phyloP scores from a whole-genome alignment of 2,888 invertebrate genomes.

The Incurvaria masculella region DNA sequence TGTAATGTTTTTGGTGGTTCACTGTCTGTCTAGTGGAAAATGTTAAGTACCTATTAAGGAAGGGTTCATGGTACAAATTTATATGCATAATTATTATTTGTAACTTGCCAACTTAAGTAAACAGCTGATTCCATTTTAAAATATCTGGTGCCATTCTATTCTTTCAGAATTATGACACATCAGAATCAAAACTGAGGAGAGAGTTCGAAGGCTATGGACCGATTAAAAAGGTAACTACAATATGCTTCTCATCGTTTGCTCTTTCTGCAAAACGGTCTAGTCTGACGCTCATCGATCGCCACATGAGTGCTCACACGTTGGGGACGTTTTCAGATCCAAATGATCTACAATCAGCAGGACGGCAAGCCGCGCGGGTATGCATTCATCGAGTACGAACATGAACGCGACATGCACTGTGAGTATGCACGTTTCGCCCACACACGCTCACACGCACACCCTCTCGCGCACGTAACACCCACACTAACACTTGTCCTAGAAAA shows the following conservation, averaged over 20 bases:
- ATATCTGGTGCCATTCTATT: too few species aligned
- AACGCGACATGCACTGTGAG: slow-evolving; percentile 99
- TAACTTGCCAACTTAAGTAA: too few species aligned
- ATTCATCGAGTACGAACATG: slow-evolving; percentile 99
- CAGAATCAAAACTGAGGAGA: slow-evolving; percentile 93
- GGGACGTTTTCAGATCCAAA: slow-evolving; percentile 83
- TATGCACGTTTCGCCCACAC: slow-evolving; percentile 28
- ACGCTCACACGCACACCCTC: neutral
- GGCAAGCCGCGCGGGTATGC: slow-evolving; percentile 98
- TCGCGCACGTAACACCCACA: neutral
- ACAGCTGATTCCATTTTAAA: too few species aligned
- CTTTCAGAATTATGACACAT: slow-evolving; percentile 97
- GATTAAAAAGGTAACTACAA: slow-evolving; percentile 81
- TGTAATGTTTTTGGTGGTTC: too few species aligned
- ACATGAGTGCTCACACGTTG: too few species aligned
- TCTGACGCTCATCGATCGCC: too few species aligned
- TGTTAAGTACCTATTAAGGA: too few species aligned
- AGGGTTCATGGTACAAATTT: too few species aligned
- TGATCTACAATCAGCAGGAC: slow-evolving; percentile 81
- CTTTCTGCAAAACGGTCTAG: too few species aligned
- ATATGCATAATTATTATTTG: too few species aligned
- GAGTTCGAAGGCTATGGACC: slow-evolving; percentile 98
- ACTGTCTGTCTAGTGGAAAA: too few species aligned
- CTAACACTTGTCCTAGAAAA: too few species aligned
- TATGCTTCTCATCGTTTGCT: neutral